These are phyloP conservation scores for Mormyrops boulengeri DNA, from an alignment of 2,797 vertebrate genomes.

Conservation along the genomic window DNA sequence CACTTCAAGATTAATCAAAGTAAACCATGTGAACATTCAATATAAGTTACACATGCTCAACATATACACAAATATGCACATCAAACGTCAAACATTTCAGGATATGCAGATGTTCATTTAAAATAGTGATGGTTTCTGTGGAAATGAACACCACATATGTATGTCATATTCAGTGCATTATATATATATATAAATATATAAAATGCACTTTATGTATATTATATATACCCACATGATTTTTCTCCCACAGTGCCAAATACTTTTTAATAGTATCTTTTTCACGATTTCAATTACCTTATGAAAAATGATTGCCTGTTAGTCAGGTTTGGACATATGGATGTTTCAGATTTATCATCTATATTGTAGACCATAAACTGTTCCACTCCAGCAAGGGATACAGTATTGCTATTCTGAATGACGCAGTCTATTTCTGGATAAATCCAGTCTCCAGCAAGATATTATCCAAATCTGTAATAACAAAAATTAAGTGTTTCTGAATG, in stretches of 20 bases:
- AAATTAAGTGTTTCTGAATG: background rate
- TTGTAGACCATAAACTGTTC: background rate
- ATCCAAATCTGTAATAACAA: background rate
- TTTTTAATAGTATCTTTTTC: background rate
- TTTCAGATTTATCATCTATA: background rate
- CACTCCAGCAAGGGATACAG: background rate
- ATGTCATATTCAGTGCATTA: slow-evolving; percentile 8
- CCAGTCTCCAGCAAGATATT: background rate
- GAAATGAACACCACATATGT: background rate
- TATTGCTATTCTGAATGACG: background rate
- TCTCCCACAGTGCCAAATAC: background rate
- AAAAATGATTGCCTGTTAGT: background rate
- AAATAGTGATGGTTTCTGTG: background rate
- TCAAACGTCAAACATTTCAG: background rate
- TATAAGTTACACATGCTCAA: background rate
- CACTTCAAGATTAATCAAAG: background rate
- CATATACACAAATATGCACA: background rate
- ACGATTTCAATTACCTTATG: background rate
- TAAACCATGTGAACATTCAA: background rate
- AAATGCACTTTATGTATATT: slow-evolving; percentile 8
- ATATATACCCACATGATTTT: background rate
- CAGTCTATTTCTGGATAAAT: background rate
- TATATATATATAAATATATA: background rate
- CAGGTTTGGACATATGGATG: background rate
- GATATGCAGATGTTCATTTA: background rate